Percentiles rank a stretch among this genome's conserved stretches.
Conservation (phyloP, 2,888 invertebrate species). For the Colletes collaris region DNA sequence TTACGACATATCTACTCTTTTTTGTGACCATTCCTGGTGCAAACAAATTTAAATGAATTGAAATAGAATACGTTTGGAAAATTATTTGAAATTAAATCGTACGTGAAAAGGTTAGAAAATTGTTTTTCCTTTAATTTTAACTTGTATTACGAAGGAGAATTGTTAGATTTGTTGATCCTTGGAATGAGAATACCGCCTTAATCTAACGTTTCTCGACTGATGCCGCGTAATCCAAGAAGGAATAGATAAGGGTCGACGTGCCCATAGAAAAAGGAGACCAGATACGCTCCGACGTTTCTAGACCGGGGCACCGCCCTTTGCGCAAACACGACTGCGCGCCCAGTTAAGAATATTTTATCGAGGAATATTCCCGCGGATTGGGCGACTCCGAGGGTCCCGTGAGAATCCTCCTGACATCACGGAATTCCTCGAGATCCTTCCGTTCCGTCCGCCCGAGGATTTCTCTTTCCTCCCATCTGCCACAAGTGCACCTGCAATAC, state of each 20-base stretch:
- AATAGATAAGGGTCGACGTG: slow-evolving; percentile 33
- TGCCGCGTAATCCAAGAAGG: slow-evolving; percentile 13
- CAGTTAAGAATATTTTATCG: slow-evolving; percentile 73
- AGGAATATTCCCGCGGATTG: slow-evolving; percentile 66
- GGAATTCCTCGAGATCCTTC: slow-evolving; percentile 66
- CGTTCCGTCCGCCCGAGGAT: slow-evolving; percentile 42
- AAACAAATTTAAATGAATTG: too few species aligned
- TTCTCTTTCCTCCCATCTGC: slow-evolving; percentile 46
- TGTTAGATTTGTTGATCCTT: too few species aligned
- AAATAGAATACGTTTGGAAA: too few species aligned
- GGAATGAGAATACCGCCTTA: background rate
- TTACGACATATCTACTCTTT: too few species aligned
- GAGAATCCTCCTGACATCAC: slow-evolving; percentile 71
- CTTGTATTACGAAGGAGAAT: too few species aligned
- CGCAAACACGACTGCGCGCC: slow-evolving; percentile 60
- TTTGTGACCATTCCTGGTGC: too few species aligned
- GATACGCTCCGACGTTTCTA: slow-evolving; percentile 34
- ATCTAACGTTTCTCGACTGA: slow-evolving; percentile 14
- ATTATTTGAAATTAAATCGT: too few species aligned
- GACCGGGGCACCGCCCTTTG: slow-evolving; percentile 54
- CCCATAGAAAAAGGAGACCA: slow-evolving; percentile 43
- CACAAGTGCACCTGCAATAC: slow-evolving; percentile 30
- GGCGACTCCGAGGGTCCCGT: slow-evolving; percentile 53
- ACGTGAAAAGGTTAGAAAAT: too few species aligned
- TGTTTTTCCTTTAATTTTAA: too few species aligned